Conservation (phyloP, 2,113 vertebrate species). For the Lathamus discolor region DNA sequence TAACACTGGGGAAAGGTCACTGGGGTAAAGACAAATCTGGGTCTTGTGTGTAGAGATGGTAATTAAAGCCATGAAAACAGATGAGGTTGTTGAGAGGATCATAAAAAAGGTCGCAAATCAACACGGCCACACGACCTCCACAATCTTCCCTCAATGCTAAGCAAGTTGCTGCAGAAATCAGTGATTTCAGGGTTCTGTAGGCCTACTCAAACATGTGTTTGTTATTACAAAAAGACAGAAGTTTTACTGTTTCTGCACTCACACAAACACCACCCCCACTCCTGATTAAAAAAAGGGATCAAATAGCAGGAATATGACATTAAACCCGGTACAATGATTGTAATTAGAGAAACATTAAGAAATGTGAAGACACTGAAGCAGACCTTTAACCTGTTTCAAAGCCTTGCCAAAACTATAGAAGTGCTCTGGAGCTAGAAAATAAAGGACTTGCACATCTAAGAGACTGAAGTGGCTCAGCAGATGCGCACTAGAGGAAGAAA, state of each 20-base stretch:
- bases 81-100: neutral
- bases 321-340: neutral
- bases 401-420: neutral
- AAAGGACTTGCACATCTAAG: neutral
- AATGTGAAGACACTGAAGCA: neutral
- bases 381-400: neutral
- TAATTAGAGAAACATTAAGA: neutral
- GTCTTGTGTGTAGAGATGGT: neutral
- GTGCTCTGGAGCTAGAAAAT: neutral
- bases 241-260: neutral
- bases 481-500: neutral
- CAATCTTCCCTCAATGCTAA: neutral
- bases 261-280: neutral
- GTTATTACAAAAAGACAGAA: neutral
- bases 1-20: neutral
- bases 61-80: constrained; percentile 25
- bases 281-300: neutral
- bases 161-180: neutral
- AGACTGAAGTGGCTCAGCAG: neutral
- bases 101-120: neutral
- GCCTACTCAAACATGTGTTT: neutral
- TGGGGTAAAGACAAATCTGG: neutral
- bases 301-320: neutral
- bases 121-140: neutral
- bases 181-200: neutral